A percentile compares a stretch with the other conserved stretches of the same genome.
Conservation (phyloP, 1,140 invertebrate genomes). For the Anadara kagoshimensis region DNA sequence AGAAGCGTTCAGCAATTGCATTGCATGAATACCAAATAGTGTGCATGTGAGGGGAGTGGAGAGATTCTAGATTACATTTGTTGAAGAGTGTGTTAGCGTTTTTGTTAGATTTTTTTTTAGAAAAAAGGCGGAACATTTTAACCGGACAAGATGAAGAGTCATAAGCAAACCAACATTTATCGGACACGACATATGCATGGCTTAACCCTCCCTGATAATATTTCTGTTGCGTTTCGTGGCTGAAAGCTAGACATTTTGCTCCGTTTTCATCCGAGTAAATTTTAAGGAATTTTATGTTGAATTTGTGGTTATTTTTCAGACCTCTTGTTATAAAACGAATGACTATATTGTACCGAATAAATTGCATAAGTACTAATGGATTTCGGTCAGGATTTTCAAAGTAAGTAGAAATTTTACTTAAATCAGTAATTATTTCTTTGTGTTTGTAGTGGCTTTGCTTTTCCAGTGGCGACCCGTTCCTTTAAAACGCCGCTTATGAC, state of each 20-base stretch:
- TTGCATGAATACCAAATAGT: conserved; percentile 13
- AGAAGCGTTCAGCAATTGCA: not conserved
- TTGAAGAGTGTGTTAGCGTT: conserved; percentile 14
- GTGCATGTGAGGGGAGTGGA: not conserved
- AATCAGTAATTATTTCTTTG: conserved; percentile 16
- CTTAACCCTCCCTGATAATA: conserved; percentile 5
- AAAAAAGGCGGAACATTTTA: conserved; percentile 17
- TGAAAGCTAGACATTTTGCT: conserved; percentile 15
- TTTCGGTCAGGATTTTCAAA: not conserved
- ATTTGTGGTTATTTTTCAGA: conserved; percentile 1
- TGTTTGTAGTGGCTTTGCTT: not conserved
- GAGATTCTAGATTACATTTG: conserved; percentile 11
- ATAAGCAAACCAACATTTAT: conserved; percentile 16
- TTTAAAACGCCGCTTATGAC: conserved; percentile 13
- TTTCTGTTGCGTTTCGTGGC: conserved; percentile 15
- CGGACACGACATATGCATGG: not conserved
- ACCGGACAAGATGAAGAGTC: conserved; percentile 11
- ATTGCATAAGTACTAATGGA: conserved; percentile 11
- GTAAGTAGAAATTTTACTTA: conserved; percentile 16
- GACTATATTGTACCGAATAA: conserved; percentile 21
- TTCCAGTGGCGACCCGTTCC: not conserved
- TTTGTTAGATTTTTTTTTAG: conserved; percentile 13
- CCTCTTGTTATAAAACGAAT: conserved; percentile 16
- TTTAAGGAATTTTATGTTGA: conserved; percentile 6
- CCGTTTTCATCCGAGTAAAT: conserved; percentile 10